These are phyloP conservation scores for Parnassius mnemosyne DNA, from an alignment of 2,888 invertebrate genomes.

Conservation along the genomic window DNA sequence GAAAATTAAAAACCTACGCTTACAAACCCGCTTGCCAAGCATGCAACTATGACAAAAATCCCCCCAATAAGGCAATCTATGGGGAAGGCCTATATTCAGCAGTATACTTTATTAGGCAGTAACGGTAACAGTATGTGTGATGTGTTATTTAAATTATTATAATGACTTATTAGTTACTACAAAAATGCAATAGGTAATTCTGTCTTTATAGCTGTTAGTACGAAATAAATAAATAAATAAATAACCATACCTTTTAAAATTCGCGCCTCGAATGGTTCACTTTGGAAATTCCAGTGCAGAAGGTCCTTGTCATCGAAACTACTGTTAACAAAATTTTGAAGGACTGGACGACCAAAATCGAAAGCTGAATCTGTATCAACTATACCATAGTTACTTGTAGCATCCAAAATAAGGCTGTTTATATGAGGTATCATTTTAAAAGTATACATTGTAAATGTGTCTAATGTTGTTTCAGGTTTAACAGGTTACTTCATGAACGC, in stretches of 20 bases:
- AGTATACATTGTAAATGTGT: neutral
- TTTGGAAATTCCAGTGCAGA: conserved; percentile 54
- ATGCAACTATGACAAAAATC: no score
- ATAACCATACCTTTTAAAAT: conserved; percentile 50
- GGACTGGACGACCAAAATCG: conserved; percentile 46
- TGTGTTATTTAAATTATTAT: no score
- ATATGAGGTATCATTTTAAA: conserved; percentile 57
- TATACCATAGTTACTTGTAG: conserved; percentile 57
- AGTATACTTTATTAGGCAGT: no score
- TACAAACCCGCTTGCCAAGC: no score
- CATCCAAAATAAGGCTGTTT: conserved; percentile 53
- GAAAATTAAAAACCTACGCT: no score
- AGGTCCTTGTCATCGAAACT: conserved; percentile 49
- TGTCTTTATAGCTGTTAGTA: no score
- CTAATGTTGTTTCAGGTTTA: neutral
- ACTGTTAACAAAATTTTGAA: conserved; percentile 43
- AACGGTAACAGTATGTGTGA: no score
- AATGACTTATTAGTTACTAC: no score
- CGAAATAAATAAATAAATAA: no score
- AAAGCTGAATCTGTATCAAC: conserved; percentile 63
- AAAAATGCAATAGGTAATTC: no score
- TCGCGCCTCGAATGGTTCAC: conserved; percentile 47
- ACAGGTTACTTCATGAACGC: neutral
- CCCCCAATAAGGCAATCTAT: no score
- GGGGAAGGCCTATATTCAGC: no score